Base-by-base conservation (phyloP, 2,888 invertebrate genomes). In the Eurytoma californica region DNA sequence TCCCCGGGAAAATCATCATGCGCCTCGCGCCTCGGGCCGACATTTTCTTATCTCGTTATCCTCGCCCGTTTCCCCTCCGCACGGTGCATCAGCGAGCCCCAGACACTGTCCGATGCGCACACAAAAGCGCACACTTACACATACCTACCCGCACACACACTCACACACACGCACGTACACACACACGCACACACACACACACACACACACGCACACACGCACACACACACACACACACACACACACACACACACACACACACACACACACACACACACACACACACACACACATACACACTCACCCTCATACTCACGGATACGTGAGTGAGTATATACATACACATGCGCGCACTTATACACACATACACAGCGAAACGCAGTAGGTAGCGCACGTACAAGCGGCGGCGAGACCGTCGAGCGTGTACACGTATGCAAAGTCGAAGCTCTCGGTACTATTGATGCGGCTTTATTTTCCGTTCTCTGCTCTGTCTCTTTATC, bases 31-130 rank as follows among this genome's bases (percentile, higher is more conserved):
- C 14, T 53, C 16, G 53, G 16, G 53, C 16, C n/a, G 14, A 53
- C 53, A 53, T 53, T 53, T 53, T 53, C 53, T 53, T 53, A 53
- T 53, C 53, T 53, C 53, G 53, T 53, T 53, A 53, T 53, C 53
- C 53, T 53, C 5, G 53, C 53, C 53, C 53, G 53, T 53, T 53
- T n/a, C 53, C n/a, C 53, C 53, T 53, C 53, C 53, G 53, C 53
- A 39, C n/a, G 53, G 53, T n/a, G 53, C 53, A 53, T 53, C 53
- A 16, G 53, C 53, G n/a, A 53, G 16, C 39, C 7, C 9, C 9
- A 39, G 1, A 39, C 39, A 39, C 9, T 4, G 39, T 39, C 39
- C 4, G 7, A 2, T 3, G 12, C 14, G 0, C 16, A 51, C 16
- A 51, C 51, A 51, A 3, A 13, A 0, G 12, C 51, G 16, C 7